Evolutionary conservation across 1,140 invertebrate species (phyloP), one percentile per base, ranked within the genome.

Genomic region (Atta colombica): DNA sequence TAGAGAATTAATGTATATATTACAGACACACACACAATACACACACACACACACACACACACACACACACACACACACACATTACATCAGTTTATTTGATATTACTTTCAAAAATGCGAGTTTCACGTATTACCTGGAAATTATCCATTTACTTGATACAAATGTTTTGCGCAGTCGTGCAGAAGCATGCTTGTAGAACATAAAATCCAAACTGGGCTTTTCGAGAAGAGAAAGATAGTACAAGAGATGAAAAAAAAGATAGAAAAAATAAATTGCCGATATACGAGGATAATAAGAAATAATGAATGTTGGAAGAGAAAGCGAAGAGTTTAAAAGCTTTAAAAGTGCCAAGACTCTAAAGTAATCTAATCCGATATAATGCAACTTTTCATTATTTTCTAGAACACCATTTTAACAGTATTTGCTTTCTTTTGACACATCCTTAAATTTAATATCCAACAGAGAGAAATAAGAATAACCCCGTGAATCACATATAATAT

Each of bases 111-210:
- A 75, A 75, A 60, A 39, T 60, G 18, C 8, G 39, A 49, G 35
- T 18, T 4, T 71, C 39, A 25, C 39, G 21, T 71, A 71, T 49
- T 49, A 14, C 6, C 39, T 45, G 35, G 65, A 45, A 68, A 68
- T 35, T 10, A 7, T 68, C 35, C 65, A 68, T 45, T 68, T 68
- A 45, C n/a, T 45, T 45, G 35, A 68, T 45, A 68, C 12, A 68
- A 68, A 68, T 68, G 65, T 68, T 45, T 68, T 68, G 65, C 65
- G 65, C 65, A 68, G 31, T 35, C 65, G 3, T 21, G 35, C 65
- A 68, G 65, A 68, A 68, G 35, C 65, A 35, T 68, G 65, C 65
- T 68, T 4, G 65, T 31, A 55, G 53, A 21, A n/a, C 31, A 39
- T 74, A 16, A 74, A 74, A 58, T 74, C 3, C n/a, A 28, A 74